Base-by-base conservation (phyloP, 2,888 invertebrate genomes). In the Cecidostiba fungosa region DNA sequence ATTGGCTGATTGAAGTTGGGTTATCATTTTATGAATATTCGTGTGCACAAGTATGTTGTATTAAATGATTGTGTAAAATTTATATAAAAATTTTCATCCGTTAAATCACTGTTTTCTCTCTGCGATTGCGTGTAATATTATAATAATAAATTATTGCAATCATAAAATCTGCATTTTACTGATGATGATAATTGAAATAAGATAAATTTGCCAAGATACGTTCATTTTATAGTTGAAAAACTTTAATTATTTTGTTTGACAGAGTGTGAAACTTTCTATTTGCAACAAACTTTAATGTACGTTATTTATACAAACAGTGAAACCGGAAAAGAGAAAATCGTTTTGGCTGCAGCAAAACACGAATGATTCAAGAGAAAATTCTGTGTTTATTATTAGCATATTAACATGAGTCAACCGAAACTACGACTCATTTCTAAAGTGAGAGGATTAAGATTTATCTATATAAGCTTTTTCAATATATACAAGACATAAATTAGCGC, bases 401-500 rank as follows among this genome's bases (percentile, higher is more conserved):
- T 66, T 66, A 66, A 29, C 29, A 16, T 66, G 62, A 66, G 26
- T 26, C 66, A 66, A 14, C 66, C 66, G 23, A 66, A 66, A 66
- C 66, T 66, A 66, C 66, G 66, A 66, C 66, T 66, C 66, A 66
- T 66, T 66, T 26, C 29, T 26, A 66, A 66, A 66, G 66, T 26
- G 66, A 66, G 66, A 66, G 66, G 66, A 66, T 29, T 66, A 59
- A 59, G 59, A 59, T n/a, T 23, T 29, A 66, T 66, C 66, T 66
- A 26, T 8, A 50, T 2, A 19, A 23, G 62, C 62, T 23, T 62
- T 62, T 26, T 62, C 62, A 23, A 62, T 19, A n/a, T n/a, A 50
- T 16, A 19, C 50, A 62, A 10, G 12, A 19, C 62, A 26, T 62
- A 62, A 62, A 62, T 62, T 26, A 26, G 23, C 8, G 62, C 62